Evolutionary conservation across 1,140 invertebrate species (phyloP).

Genomic region (Pinna nobilis): DNA sequence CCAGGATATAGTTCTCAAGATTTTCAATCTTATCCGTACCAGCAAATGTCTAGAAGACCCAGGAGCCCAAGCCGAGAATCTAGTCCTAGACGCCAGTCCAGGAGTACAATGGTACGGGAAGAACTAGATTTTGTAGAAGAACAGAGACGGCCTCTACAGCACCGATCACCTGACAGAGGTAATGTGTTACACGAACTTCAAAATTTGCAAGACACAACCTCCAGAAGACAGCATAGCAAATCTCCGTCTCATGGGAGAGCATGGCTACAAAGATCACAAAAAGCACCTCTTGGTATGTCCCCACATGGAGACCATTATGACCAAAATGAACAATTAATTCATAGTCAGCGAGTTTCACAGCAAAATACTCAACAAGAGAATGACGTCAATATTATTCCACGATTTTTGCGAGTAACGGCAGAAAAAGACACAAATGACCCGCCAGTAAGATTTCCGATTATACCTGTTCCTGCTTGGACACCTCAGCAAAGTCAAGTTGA

Average conservation of each 20-base stretch:
- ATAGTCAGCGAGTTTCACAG: slow-evolving; percentile 26
- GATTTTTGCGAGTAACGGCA: slow-evolving; percentile 57
- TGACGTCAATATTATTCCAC: slow-evolving; percentile 46
- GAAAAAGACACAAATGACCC: slow-evolving; percentile 51
- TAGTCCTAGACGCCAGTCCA: background rate
- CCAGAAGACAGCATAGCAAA: slow-evolving; percentile 12
- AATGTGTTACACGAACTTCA: slow-evolving; percentile 51
- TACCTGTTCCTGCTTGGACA: slow-evolving; percentile 50
- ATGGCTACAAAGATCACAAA: background rate
- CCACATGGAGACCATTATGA: background rate
- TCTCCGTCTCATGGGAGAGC: slow-evolving; percentile 26
- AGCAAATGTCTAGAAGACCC: background rate
- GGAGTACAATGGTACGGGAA: slow-evolving; percentile 22
- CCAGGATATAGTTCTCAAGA: slow-evolving; percentile 4
- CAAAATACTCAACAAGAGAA: background rate
- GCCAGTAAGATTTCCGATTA: slow-evolving; percentile 48
- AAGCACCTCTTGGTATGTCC: background rate
- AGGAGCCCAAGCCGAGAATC: background rate
- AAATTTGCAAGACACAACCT: slow-evolving; percentile 53
- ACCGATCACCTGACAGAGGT: slow-evolving; percentile 16
- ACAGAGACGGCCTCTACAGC: slow-evolving; percentile 14
- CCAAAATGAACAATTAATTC: slow-evolving; percentile 19
- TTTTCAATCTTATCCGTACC: background rate
- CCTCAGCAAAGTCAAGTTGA: slow-evolving; percentile 22
- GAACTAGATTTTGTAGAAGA: slow-evolving; percentile 20